Evolutionary conservation across 2,797 vertebrate species (phyloP).

Genomic region (Ammospiza maritima): DNA sequence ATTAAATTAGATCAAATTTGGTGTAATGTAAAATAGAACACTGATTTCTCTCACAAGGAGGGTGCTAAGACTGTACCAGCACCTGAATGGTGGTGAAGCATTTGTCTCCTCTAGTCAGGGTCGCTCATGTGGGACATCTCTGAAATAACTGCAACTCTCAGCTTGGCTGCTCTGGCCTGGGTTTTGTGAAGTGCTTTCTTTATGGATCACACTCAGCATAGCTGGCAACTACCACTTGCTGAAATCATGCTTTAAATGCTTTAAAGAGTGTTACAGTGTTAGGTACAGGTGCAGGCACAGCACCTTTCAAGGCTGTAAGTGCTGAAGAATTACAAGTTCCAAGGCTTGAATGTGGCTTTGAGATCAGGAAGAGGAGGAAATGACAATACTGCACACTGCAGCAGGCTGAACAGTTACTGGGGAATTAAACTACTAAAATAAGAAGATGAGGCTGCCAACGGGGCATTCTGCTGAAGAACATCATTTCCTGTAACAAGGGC

Average conservation of each 20-base stretch:
- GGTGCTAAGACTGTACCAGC: not conserved
- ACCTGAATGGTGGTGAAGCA: not conserved
- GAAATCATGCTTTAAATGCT: not conserved
- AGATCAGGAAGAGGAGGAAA: not conserved
- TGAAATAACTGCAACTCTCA: not conserved
- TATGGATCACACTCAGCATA: accelerated
- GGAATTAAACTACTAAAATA: not conserved
- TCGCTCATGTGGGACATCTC: not conserved
- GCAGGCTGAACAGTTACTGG: not conserved
- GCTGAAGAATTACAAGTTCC: not conserved
- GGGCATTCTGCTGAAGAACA: not conserved
- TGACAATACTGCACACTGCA: not conserved
- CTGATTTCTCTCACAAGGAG: not conserved
- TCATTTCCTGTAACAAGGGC: not conserved
- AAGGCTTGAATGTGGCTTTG: not conserved
- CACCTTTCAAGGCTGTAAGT: not conserved
- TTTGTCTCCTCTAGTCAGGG: not conserved
- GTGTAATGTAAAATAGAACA: not conserved
- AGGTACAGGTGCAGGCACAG: not conserved
- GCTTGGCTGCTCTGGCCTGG: not conserved
- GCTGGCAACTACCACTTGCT: not conserved
- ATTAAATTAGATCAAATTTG: not conserved
- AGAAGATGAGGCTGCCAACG: not conserved
- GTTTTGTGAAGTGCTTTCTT: not conserved
- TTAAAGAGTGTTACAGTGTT: not conserved